A percentile compares a stretch with the other conserved stretches of the same genome.
Conservation (phyloP, 2,888 invertebrate species). For the Stegana nigrithorax region DNA sequence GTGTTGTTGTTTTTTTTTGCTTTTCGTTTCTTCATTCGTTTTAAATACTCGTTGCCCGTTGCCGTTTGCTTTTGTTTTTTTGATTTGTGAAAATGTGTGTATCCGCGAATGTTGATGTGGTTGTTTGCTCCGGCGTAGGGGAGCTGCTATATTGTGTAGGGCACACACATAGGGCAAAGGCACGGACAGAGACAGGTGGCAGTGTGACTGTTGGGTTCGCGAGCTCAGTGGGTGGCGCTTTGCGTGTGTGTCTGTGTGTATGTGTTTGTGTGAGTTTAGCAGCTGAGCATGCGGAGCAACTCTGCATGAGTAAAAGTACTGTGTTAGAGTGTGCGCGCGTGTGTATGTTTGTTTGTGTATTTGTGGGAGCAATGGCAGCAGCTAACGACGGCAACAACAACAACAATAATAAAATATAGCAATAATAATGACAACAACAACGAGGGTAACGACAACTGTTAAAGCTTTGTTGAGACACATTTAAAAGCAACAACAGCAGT, state of each 20-base stretch:
- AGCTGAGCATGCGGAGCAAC: neutral
- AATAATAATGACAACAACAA: neutral
- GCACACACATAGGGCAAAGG: neutral
- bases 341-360: neutral
- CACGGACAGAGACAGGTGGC: neutral
- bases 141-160: neutral
- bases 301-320: neutral
- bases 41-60: neutral
- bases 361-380: neutral
- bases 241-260: neutral
- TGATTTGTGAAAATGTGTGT: slow-evolving; percentile 62
- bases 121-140: slow-evolving; percentile 24
- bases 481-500: neutral
- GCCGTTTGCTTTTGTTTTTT: slow-evolving; percentile 46
- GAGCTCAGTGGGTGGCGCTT: neutral
- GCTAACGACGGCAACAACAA: neutral
- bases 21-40: neutral
- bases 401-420: neutral
- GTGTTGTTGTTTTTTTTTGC: slow-evolving; percentile 21
- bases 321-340: neutral
- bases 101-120: slow-evolving; percentile 47
- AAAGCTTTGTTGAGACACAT: neutral
- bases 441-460: neutral
- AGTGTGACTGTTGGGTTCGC: slow-evolving; percentile 6
- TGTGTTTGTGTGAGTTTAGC: neutral